Evolutionary conservation across 2,113 vertebrate genomes (phyloP), one percentile per base, ranked within the genome.

Genomic region (Bothrops jararaca): DNA sequence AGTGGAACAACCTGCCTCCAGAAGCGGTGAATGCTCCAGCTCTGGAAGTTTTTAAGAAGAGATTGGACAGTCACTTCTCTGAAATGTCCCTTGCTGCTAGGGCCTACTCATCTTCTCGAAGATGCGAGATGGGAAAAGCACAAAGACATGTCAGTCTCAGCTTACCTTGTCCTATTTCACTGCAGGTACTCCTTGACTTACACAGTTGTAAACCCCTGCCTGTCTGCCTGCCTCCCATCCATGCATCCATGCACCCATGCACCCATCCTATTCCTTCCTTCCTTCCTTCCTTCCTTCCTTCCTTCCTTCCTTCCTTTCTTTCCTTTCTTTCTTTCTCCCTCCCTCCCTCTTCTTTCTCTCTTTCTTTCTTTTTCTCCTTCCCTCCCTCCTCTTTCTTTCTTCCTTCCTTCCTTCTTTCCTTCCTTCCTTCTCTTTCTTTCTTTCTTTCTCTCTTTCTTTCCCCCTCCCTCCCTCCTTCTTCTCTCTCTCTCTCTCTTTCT

Each of bases 291-390:
- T 45, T 45, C 8, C 48, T 6, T 3, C 22, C 3, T 18, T 5
- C 0, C 20, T 3, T 22, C 1, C 20, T 4, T 5, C 0, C 5
- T 4, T 15, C 20, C 54, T 23, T 5, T 23, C 56, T 57, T 5
- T 57, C 20, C 56, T 23, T 1, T 23, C 2, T 23, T 20, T 23
- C 1, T 6, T 2, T 23, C 54, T 20, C 4, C 4, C 45, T 45
- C 4, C 4, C 45, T 45, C 4, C 45, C 45, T 45, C 4, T 0
- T 23, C 20, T 22, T 1, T 6, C 5, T 54, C 3, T 1, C 4
- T 2, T 3, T 0, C 7, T 7, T 0, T 2, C 6, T 5, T 6
- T 3, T 3, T 7, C 1, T 9, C 7, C 52, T 3, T 13, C 11
- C 3, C 2, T 5, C 7, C 8, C 7, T 7, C 9, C 6, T 6